Conservation (phyloP, 64 coral and sea anemone species). For the Actinia equina region DNA sequence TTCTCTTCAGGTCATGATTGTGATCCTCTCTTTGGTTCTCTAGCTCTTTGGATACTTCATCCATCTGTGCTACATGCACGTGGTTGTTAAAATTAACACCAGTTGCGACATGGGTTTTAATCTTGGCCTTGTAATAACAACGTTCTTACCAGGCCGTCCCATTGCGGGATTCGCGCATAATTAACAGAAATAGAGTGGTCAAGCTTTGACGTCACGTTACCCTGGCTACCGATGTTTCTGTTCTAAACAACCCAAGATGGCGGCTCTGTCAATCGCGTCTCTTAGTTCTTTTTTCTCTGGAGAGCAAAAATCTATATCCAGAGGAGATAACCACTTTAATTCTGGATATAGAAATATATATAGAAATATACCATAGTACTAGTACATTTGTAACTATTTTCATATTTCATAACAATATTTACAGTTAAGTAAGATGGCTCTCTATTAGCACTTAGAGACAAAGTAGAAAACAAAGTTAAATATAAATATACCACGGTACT, state of each 20-base stretch:
- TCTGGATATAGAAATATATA: constrained; percentile 25
- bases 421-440: too few relatives aligned
- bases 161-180: too few relatives aligned
- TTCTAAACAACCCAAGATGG: constrained; percentile 55
- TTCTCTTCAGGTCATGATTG: constrained; percentile 61
- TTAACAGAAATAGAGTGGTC: too few relatives aligned
- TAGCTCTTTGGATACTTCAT: constrained; percentile 17
- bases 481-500: too few relatives aligned
- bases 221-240: constrained; percentile 8
- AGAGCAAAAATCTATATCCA: constrained; percentile 12
- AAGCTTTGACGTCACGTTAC: constrained; percentile 20
- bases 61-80: constrained; percentile 57
- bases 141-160: too few relatives aligned
- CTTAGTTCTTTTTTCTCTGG: constrained; percentile 35
- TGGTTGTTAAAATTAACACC: constrained; percentile 69
- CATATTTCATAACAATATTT: too few relatives aligned
- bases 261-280: constrained; percentile 20
- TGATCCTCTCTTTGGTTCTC: constrained; percentile 61
- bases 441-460: too few relatives aligned
- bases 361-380: too few relatives aligned
- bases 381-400: too few relatives aligned
- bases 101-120: constrained; percentile 2
- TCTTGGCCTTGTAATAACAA: constrained; percentile 21
- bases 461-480: too few relatives aligned
- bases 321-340: constrained; percentile 28